phyloP scores from a whole-genome alignment of 2,888 invertebrate genomes.

The Globia sparganii region DNA sequence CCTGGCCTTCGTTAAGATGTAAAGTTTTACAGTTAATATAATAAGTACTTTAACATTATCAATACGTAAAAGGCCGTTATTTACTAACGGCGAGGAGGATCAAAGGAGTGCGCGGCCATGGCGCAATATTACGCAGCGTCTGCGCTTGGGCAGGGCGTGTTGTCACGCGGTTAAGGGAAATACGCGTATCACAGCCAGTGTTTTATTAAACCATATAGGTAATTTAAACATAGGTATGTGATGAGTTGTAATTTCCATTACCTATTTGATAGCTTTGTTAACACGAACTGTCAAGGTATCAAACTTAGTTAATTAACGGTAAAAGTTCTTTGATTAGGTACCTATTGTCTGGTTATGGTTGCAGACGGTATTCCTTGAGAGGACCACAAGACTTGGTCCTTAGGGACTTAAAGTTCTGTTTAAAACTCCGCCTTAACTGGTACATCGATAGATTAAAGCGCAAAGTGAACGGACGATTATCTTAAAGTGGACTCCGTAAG shows the following conservation, averaged over 20 bases:
- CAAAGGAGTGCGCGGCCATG: conserved; percentile 45
- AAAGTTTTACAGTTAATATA: conserved; percentile 40
- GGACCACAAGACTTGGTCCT: background rate
- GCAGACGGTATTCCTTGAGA: background rate
- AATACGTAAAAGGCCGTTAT: conserved; percentile 48
- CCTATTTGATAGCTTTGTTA: conserved; percentile 19
- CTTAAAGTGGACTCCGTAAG: conserved; percentile 71
- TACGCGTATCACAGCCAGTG: conserved; percentile 21
- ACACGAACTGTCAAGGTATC: background rate
- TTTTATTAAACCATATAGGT: conserved; percentile 17
- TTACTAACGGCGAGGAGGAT: conserved; percentile 46
- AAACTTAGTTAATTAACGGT: background rate
- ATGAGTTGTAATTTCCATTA: conserved; percentile 15
- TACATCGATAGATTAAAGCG: conserved; percentile 60
- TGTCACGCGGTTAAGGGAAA: conserved; percentile 58
- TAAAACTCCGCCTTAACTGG: conserved; percentile 47
- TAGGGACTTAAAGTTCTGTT: conserved; percentile 7
- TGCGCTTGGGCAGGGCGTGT: conserved; percentile 39
- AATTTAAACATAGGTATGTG: background rate
- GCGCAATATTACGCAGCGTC: conserved; percentile 42
- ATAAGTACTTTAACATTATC: conserved; percentile 42
- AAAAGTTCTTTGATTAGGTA: background rate
- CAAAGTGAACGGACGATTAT: conserved; percentile 75
- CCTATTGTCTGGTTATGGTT: background rate
- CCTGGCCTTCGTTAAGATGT: background rate